A percentile compares a stretch with the other conserved stretches of the same genome.
Evolutionary conservation across 2,888 invertebrate genomes (phyloP).

Genomic region (Oscheius sp.): DNA sequence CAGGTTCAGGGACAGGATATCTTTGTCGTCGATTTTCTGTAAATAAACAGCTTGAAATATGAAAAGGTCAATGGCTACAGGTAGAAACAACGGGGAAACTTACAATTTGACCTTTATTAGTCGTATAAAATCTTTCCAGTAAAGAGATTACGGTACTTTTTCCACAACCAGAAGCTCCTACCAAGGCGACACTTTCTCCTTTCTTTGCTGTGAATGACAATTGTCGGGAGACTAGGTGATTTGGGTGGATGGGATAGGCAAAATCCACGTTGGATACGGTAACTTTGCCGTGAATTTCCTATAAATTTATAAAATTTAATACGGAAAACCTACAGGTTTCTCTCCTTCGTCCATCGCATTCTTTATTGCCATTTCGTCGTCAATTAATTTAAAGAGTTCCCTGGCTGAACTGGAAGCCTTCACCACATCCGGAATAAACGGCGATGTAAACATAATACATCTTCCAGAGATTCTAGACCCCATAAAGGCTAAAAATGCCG

Average conservation of each 20-base stretch:
- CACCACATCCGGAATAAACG: neutral
- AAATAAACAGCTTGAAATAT: neutral
- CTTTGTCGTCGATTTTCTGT: conserved; percentile 46
- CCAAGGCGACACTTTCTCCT: conserved; percentile 74
- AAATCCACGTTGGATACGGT: conserved; percentile 82
- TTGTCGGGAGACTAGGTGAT: conserved; percentile 81
- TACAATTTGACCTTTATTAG: conserved; percentile 70
- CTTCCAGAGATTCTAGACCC: conserved; percentile 4
- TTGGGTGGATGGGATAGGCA: conserved; percentile 85
- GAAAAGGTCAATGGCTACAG: too few species aligned
- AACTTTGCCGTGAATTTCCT: conserved; percentile 78
- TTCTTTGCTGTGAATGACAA: conserved; percentile 67
- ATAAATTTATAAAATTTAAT: neutral
- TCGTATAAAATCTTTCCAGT: conserved; percentile 74
- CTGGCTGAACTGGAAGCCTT: conserved; percentile 5
- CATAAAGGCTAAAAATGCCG: conserved; percentile 5
- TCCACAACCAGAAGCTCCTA: conserved; percentile 75
- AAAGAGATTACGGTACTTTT: conserved; percentile 74
- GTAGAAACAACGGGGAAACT: too few species aligned
- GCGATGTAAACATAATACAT: conserved; percentile 16
- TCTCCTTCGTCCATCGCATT: neutral
- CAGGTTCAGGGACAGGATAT: conserved; percentile 41
- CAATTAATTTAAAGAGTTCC: conserved; percentile 14
- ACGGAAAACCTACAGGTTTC: neutral
- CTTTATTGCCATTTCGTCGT: neutral